Evolutionary conservation across 2,888 invertebrate species (phyloP).

Genomic region (Standfussiana lucernea): DNA sequence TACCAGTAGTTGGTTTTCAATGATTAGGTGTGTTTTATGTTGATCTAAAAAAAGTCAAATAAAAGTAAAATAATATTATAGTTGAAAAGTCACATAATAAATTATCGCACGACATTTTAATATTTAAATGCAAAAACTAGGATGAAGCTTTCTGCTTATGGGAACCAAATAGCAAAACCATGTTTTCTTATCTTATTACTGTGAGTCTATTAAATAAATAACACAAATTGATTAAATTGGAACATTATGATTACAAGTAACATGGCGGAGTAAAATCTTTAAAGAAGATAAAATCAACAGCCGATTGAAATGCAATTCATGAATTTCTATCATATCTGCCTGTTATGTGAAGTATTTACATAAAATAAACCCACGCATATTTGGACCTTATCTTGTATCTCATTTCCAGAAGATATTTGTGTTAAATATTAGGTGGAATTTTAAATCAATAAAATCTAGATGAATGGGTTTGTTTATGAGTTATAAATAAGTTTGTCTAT

Average conservation of each 20-base stretch:
- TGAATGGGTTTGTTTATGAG: neutral
- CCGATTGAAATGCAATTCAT: conserved; percentile 21
- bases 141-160: neutral
- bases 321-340: conserved; percentile 28
- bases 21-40: no score
- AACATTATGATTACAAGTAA: conserved; percentile 38
- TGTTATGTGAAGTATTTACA: conserved; percentile 30
- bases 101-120: neutral
- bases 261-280: conserved; percentile 12
- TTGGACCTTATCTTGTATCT: conserved; percentile 4
- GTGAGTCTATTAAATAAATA: conserved; percentile 14
- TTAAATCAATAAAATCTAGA: neutral
- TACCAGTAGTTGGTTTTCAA: no score
- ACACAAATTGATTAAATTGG: conserved; percentile 23
- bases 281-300: conserved; percentile 29
- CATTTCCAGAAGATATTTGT: neutral
- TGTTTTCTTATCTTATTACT: conserved; percentile 29
- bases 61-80: no score
- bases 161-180: conserved; percentile 27
- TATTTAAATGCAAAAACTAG: neutral
- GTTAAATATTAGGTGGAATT: neutral
- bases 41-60: no score
- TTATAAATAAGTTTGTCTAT: neutral
- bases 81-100: neutral
- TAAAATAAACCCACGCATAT: conserved; percentile 31